These are phyloP conservation scores for Ormyrus rosae DNA, from an alignment of 2,888 invertebrate genomes.

Conservation along the genomic window DNA sequence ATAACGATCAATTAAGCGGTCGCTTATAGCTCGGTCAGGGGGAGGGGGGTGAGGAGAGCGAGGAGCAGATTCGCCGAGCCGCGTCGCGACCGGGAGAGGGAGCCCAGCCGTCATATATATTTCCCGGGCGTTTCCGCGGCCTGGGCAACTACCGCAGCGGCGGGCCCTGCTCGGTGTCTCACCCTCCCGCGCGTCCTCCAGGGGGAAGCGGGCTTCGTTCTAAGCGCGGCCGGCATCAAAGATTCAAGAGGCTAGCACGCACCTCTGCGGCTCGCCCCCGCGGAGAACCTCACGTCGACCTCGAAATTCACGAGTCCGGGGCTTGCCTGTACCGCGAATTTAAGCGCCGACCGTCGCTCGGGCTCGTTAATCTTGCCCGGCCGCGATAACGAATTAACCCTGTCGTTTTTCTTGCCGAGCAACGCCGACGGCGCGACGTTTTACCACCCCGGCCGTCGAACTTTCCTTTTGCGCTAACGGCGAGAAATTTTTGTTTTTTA, in stretches of 20 bases:
- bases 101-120: slow-evolving; percentile 24
- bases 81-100: neutral
- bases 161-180: neutral
- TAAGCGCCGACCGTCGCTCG: neutral
- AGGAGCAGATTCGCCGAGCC: neutral
- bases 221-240: slow-evolving; percentile 64
- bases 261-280: slow-evolving; percentile 64
- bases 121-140: slow-evolving; percentile 20
- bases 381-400: slow-evolving; percentile 27
- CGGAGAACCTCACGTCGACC: slow-evolving; percentile 64
- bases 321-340: too few species aligned
- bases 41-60: neutral
- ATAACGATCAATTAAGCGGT: slow-evolving; percentile 44
- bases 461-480: too few species aligned
- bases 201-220: neutral
- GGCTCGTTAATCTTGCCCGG: slow-evolving; percentile 19
- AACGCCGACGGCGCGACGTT: neutral
- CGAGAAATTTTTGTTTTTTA: too few species aligned
- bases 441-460: too few species aligned
- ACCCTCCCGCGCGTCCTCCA: neutral
- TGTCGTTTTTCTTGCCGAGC: slow-evolving; percentile 18
- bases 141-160: neutral
- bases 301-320: slow-evolving; percentile 59
- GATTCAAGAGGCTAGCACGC: slow-evolving; percentile 72
- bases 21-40: neutral